Evolutionary conservation across 1,140 invertebrate species (phyloP).

Genomic region (Eufriesea mexicana): DNA sequence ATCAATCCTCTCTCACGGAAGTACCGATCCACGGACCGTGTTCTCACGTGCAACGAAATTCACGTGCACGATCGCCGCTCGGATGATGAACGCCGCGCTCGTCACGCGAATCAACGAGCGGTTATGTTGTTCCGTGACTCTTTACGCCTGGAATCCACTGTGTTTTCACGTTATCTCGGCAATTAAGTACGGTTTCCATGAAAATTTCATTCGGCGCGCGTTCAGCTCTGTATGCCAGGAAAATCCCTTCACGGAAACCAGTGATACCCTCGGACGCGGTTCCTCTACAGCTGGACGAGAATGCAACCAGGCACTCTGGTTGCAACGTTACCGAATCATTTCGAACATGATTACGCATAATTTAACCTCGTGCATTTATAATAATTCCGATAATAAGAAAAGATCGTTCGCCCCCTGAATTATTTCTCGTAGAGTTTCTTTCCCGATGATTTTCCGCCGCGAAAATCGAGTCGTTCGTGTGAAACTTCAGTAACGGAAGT

Average conservation of each 20-base stretch:
- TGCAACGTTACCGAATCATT: too few relatives aligned
- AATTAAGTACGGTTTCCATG: constrained; percentile 6
- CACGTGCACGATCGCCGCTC: constrained; percentile 1
- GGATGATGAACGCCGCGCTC: constrained; percentile 4
- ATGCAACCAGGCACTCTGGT: too few relatives aligned
- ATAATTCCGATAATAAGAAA: too few relatives aligned
- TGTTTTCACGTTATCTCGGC: constrained; percentile 16
- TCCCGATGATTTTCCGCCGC: too few relatives aligned
- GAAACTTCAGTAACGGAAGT: too few relatives aligned
- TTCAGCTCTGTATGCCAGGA: neutral
- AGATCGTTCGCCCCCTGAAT: too few relatives aligned
- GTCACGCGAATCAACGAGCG: constrained; percentile 27
- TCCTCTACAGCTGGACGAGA: too few relatives aligned
- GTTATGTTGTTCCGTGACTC: constrained; percentile 30
- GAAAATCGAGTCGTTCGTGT: too few relatives aligned
- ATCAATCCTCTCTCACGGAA: constrained; percentile 20
- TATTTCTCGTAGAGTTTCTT: too few relatives aligned
- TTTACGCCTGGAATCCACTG: neutral
- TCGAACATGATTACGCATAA: too few relatives aligned
- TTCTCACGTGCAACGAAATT: constrained; percentile 40
- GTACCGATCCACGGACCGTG: neutral
- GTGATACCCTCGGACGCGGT: neutral
- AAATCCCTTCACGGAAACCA: neutral
- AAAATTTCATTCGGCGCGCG: constrained; percentile 20
- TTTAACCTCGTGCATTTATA: too few relatives aligned